Base-by-base conservation (phyloP, 2,888 invertebrate genomes). In the Salpingus planirostris region DNA sequence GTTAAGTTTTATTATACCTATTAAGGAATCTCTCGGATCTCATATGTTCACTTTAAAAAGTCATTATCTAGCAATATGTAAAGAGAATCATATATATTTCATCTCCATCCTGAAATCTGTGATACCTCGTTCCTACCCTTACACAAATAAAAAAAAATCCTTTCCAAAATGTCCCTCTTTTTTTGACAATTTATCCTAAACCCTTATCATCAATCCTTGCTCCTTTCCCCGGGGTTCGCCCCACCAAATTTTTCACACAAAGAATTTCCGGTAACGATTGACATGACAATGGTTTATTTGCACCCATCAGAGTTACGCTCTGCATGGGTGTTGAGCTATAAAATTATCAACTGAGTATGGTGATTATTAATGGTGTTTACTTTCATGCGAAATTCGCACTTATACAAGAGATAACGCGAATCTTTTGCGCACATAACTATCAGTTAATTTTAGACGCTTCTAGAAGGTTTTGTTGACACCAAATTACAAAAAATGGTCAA, bases 41-140 rank as follows among this genome's bases (percentile, higher is more conserved):
- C 57, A 53, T 43, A 43, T 49, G 50, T 55, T 52, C 47, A 51
- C 50, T 48, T 49, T 45, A 40, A 24, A 27, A 33, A 47, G 47
- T 50, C 39, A 42, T 43, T 43, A 43, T 35, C 33, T 24, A 41
- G 43, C 46, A 48, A 49, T 49, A 42, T 44, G 36, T 42, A 37
- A 39, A 40, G 33, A 40, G 40, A 40, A 38, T 31, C 29, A 39
- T 33, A 13, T 32, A 28, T 35, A 35, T 40, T 38, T 49, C 49
- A 51, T 51, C 50, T 51, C 50, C 51, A 53, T 53, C 52, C 54
- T 49, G 29, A 42, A 52, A 53, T 51, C 55, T 55, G 55, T 55
- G 54, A 54, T 55, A 55, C 53, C 52, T 49, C 24, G 26, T 31
- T 32, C 38, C 30, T 33, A 23, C 24, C 27, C 36, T 25, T 13